phyloP scores from a whole-genome alignment of 2,113 vertebrate genomes.

The Archilochus colubris region DNA sequence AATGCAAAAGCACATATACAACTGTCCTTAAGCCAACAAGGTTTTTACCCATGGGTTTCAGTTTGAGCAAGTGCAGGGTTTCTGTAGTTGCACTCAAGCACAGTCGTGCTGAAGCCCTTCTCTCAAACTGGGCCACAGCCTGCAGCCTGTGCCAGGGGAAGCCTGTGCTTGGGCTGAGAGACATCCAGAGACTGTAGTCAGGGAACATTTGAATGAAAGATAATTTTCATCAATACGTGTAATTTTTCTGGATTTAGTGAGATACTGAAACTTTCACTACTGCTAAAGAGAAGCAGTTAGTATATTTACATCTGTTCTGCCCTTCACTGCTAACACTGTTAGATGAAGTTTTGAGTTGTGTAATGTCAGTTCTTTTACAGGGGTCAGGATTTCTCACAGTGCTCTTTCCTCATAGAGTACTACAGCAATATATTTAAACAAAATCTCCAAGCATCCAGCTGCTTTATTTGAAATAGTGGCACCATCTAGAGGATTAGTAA shows the following conservation, averaged over 20 bases:
- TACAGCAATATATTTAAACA: background rate
- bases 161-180: background rate
- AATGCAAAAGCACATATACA: background rate
- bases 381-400: background rate
- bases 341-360: background rate
- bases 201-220: background rate
- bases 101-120: background rate
- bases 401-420: background rate
- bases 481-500: conserved; percentile 62
- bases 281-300: background rate
- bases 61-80: background rate
- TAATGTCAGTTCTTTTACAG: background rate
- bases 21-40: background rate
- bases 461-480: conserved; percentile 56
- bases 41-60: background rate
- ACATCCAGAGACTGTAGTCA: background rate
- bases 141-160: background rate
- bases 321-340: background rate
- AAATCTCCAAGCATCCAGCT: background rate
- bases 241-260: background rate
- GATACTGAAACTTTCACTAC: background rate
- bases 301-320: background rate
- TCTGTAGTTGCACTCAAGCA: background rate
- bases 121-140: background rate
- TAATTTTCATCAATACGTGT: background rate